Base-by-base conservation (phyloP, 2,113 vertebrate genomes). In the Lamprologus tigripictilis region DNA sequence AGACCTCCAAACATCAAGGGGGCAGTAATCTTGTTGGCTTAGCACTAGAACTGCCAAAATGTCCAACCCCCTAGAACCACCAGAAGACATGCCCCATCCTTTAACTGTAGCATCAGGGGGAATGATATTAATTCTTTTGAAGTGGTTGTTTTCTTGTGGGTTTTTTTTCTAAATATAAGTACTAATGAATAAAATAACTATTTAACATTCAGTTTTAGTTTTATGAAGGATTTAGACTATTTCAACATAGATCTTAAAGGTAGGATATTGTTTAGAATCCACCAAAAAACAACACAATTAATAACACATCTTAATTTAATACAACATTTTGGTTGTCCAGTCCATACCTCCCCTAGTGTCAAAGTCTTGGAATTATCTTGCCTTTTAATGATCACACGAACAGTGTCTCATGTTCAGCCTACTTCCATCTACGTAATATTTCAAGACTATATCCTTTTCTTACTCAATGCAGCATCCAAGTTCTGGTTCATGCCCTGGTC, bases 1-100 rank as follows among this genome's bases (percentile, higher is more conserved):
- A 88, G 57, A 86, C 91, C 87, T 92, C 88, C 87, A 86, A 81
- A 80, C 86, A 89, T 90, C 86, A 71, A 54, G 80, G 87, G 91
- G 84, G 80, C 83, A 76, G 87, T 86, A 87, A 90, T 92, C 85
- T 76, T 76, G 79, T 16, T 82, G 49, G 16, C 51, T 73, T 76
- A 76, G 45, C 16, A 5, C 42, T 47, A 47, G 16, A 76, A 49
- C 3, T 76, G 42, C 9, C 71, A 76, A 49, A 9, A 28, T 47
- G 9, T 76, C 40, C 23, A 73, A 26, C 40, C 21, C 68, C 40
- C 3, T 17, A 12, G 14, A 47, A 76, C 40, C 40, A 47, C 42
- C 71, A 76, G 23, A 17, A 47, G 42, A 47, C 5, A 5, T 71
- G 35, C 23, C 23, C 71, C 23, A 19, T 47, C 42, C 40, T 76